Conservation (phyloP, 2,113 vertebrate species). For the Corydoras maculifer region DNA sequence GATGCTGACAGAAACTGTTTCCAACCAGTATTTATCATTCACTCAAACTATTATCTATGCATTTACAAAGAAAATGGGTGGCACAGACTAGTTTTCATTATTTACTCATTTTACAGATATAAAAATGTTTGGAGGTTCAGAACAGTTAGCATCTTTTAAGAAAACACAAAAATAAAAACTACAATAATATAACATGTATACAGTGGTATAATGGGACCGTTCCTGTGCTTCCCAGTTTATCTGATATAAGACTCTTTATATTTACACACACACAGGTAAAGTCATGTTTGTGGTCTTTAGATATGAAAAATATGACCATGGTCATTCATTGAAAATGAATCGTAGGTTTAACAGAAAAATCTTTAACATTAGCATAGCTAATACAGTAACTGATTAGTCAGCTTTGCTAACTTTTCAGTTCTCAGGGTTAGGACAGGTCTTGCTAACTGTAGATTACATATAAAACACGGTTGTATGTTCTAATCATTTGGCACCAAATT, state of each 20-base stretch:
- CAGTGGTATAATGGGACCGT: conserved; percentile 51
- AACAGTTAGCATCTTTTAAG: conserved; percentile 58
- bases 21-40: conserved; percentile 30
- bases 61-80: conserved; percentile 53
- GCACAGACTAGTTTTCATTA: conserved; percentile 37
- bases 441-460: too few species aligned
- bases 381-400: neutral
- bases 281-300: conserved; percentile 40
- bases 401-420: neutral
- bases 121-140: conserved; percentile 47
- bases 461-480: too few species aligned
- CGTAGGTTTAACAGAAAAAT: neutral
- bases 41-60: conserved; percentile 53
- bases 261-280: conserved; percentile 56
- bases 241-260: conserved; percentile 56
- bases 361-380: conserved; percentile 29
- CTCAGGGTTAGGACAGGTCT: neutral
- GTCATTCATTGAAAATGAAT: neutral
- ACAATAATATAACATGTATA: conserved; percentile 68
- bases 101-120: conserved; percentile 49
- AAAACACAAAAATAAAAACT: conserved; percentile 63
- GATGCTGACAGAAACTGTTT: conserved; percentile 37
- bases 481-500: too few species aligned
- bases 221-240: conserved; percentile 48
- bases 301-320: conserved; percentile 1